phyloP scores from a whole-genome alignment of 37 sponge, comb jelly and placozoan species.

The Cladorhizidae sp. region DNA sequence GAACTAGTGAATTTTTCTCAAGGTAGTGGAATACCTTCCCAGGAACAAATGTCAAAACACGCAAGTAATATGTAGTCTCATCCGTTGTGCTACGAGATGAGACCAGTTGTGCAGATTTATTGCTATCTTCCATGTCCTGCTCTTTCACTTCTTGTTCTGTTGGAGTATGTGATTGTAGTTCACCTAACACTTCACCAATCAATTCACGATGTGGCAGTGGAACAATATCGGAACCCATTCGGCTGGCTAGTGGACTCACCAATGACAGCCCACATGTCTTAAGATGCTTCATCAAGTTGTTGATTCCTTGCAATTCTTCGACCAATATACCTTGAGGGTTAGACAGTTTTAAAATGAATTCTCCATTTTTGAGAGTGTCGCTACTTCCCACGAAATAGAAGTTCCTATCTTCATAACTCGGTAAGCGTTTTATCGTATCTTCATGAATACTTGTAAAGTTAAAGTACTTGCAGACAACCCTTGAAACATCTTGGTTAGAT shows the following conservation, averaged over 20 bases:
- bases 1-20: not conserved
- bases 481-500: not conserved
- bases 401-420: constrained; percentile 63
- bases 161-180: not conserved
- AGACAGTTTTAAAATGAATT: not conserved
- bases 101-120: not conserved
- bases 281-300: constrained; percentile 32
- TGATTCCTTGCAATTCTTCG: constrained; percentile 22
- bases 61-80: not conserved
- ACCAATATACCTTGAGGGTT: not conserved
- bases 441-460: constrained; percentile 23
- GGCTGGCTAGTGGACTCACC: not conserved
- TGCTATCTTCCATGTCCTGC: not conserved
- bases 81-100: not conserved
- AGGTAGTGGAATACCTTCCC: constrained; percentile 7
- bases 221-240: not conserved
- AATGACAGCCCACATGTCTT: not conserved
- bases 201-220: not conserved
- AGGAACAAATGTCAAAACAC: constrained; percentile 8
- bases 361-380: not conserved
- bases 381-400: constrained; percentile 33
- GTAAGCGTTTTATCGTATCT: constrained; percentile 17
- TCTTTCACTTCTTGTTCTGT: not conserved
- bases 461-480: constrained; percentile 10
- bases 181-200: not conserved